Evolutionary conservation across 1,140 invertebrate genomes (phyloP).

Genomic region (Druon quercuslanigerum): DNA sequence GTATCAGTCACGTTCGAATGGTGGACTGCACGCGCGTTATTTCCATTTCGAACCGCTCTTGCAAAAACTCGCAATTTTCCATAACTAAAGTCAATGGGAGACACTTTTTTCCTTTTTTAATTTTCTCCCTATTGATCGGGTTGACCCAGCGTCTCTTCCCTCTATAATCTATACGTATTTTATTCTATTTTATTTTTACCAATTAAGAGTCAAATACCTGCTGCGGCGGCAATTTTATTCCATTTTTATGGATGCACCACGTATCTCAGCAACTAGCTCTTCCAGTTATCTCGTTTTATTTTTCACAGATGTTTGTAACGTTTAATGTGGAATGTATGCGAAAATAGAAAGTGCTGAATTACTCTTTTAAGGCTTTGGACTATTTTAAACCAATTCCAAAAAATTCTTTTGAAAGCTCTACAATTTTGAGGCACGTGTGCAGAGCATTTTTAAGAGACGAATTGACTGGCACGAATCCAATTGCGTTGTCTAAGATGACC

Average conservation of each 20-base stretch:
- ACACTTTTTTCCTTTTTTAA: background rate
- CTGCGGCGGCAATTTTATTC: background rate
- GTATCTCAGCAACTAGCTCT: background rate
- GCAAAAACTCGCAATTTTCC: conserved; percentile 5
- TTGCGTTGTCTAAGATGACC: conserved; percentile 45
- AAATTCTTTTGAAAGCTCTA: conserved; percentile 27
- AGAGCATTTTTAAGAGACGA: conserved; percentile 47
- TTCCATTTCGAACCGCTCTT: background rate
- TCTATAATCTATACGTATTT: background rate
- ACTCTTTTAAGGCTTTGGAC: too few species aligned
- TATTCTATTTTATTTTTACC: conserved; percentile 11
- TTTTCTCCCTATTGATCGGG: conserved; percentile 10
- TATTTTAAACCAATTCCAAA: too few species aligned
- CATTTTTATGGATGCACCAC: background rate
- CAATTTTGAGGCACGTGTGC: conserved; percentile 45
- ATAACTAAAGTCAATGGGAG: background rate
- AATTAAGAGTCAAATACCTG: conserved; percentile 20
- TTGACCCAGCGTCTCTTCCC: background rate
- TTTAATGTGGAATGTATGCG: too few species aligned
- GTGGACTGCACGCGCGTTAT: background rate
- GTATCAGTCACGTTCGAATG: background rate
- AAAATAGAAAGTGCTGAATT: too few species aligned
- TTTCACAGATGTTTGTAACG: background rate
- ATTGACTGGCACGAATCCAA: conserved; percentile 48
- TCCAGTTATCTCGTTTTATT: background rate